Evolutionary conservation across 2,888 invertebrate genomes (phyloP).

Genomic region (Leptopilina drosophilae): DNA sequence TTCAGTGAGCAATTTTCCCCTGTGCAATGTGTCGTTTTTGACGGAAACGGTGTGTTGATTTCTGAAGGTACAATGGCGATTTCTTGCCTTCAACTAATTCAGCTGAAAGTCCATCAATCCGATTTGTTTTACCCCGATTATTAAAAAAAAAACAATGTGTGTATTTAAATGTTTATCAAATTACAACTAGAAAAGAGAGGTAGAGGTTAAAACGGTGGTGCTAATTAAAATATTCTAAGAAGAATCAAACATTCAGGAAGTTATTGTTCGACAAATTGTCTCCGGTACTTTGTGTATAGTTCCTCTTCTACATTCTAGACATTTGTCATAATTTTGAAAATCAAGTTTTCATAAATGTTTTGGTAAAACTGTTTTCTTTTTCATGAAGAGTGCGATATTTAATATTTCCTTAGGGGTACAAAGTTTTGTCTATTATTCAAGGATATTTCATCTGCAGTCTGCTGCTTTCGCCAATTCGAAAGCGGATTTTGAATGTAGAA

Average conservation of each 20-base stretch:
- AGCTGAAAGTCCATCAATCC: slow-evolving; percentile 29
- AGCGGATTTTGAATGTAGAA: slow-evolving; percentile 45
- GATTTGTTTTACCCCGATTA: too few relatives aligned
- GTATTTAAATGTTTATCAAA: neutral
- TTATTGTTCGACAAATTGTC: slow-evolving; percentile 18
- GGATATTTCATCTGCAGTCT: slow-evolving; percentile 32
- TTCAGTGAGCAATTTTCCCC: neutral
- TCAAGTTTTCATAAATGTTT: neutral
- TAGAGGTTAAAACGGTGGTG: slow-evolving; percentile 3
- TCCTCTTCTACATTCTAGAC: neutral
- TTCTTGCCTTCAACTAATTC: slow-evolving; percentile 52
- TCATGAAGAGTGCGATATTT: neutral
- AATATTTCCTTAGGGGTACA: neutral
- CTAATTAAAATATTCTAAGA: neutral
- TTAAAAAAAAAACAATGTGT: too few relatives aligned
- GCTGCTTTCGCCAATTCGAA: slow-evolving; percentile 48
- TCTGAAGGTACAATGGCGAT: slow-evolving; percentile 62
- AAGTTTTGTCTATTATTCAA: slow-evolving; percentile 14
- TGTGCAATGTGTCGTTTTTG: slow-evolving; percentile 53
- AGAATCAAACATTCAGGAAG: neutral
- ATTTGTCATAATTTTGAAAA: neutral
- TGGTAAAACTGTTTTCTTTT: neutral
- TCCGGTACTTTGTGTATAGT: slow-evolving; percentile 28
- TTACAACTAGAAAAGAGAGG: neutral
- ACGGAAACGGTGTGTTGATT: slow-evolving; percentile 59